Conservation (phyloP, 2,113 vertebrate species). For the Mus musculus region DNA sequence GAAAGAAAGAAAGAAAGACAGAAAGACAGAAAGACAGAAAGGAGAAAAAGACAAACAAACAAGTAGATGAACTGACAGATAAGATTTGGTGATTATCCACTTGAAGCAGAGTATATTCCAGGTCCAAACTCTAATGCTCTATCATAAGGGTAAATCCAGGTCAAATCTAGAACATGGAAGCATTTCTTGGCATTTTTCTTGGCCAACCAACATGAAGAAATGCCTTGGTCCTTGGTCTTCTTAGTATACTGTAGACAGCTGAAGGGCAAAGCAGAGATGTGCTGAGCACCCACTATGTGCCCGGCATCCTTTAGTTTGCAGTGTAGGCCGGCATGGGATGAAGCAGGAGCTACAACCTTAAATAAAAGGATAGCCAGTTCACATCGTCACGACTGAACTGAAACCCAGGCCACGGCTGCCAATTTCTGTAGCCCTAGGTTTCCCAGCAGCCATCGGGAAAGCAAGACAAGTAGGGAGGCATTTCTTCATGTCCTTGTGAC, state of each 20-base stretch:
- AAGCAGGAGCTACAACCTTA: not conserved
- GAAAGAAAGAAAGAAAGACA: too few relatives aligned
- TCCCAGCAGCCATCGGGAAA: not conserved
- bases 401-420: not conserved
- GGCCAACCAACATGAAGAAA: not conserved
- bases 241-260: not conserved
- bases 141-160: too few relatives aligned
- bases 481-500: not conserved
- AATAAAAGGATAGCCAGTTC: not conserved
- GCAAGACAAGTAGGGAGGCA: not conserved
- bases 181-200: conserved; percentile 30
- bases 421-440: not conserved
- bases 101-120: not conserved
- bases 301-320: conserved; percentile 4
- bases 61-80: not conserved
- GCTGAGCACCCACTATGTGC: not conserved
- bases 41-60: not conserved
- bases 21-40: too few relatives aligned
- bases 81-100: not conserved
- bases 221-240: not conserved
- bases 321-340: not conserved
- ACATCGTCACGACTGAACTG: not conserved
- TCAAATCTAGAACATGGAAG: not conserved
- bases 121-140: not conserved
- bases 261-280: not conserved